These are phyloP conservation scores for Azemiops feae DNA, from an alignment of 2,113 vertebrate species.

Conservation along the genomic window DNA sequence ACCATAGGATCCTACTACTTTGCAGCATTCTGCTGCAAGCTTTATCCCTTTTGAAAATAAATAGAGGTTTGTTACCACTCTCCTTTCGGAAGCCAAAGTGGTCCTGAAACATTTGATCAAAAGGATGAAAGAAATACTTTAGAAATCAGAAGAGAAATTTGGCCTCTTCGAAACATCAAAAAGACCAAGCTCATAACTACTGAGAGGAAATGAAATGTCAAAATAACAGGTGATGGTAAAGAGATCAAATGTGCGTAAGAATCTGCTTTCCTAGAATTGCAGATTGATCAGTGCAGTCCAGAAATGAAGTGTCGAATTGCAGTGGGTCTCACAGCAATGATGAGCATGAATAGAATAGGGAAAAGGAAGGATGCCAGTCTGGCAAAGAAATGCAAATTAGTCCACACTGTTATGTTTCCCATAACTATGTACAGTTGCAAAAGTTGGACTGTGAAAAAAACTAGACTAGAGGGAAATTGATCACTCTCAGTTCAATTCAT, in stretches of 20 bases:
- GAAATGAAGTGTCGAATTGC: not conserved
- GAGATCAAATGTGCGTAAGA: not conserved
- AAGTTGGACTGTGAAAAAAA: not conserved
- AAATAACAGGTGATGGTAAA: not conserved
- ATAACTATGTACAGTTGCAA: not conserved
- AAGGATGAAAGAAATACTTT: not conserved
- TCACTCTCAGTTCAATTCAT: not conserved
- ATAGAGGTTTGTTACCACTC: not conserved
- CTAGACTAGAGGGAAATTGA: not conserved
- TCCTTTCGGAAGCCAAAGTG: not conserved
- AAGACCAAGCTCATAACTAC: not conserved
- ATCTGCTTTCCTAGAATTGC: not conserved
- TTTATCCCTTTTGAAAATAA: not conserved
- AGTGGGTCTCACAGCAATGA: not conserved
- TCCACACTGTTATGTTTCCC: not conserved
- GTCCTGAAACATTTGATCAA: not conserved
- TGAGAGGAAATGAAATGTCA: not conserved
- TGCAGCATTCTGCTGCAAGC: not conserved
- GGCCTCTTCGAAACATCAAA: not conserved
- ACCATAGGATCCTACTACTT: not conserved
- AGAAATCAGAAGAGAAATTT: not conserved
- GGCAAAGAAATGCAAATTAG: not conserved
- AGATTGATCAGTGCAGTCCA: not conserved
- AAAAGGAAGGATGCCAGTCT: not conserved
- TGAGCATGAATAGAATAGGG: not conserved